Conservation (phyloP, 2,888 invertebrate genomes). For the Drosophila differens region DNA sequence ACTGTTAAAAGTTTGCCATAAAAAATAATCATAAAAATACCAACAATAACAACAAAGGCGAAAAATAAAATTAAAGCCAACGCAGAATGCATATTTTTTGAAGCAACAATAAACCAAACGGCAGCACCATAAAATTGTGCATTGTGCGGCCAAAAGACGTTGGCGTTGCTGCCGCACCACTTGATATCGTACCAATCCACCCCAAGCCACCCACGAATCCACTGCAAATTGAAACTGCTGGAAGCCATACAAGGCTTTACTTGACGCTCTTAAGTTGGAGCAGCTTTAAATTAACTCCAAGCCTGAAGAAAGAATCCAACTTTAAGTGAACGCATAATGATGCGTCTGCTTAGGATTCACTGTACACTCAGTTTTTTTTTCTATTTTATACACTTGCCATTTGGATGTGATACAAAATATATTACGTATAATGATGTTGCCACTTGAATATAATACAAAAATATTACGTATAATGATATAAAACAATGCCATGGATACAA, state of each 20-base stretch:
- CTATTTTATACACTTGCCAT: background rate
- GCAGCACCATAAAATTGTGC: conserved; percentile 37
- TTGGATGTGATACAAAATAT: background rate
- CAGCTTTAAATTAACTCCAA: background rate
- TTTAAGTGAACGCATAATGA: background rate
- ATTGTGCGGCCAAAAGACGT: conserved; percentile 29
- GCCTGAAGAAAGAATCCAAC: background rate
- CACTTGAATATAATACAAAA: background rate
- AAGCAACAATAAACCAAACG: conserved; percentile 41
- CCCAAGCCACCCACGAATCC: conserved; percentile 8
- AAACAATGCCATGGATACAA: background rate
- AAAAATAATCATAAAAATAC: conserved; percentile 32
- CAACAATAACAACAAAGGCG: conserved; percentile 12
- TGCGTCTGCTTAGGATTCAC: background rate
- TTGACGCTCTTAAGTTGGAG: background rate
- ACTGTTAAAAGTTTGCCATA: conserved; percentile 37
- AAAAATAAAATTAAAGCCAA: conserved; percentile 42
- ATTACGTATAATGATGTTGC: background rate
- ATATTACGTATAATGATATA: background rate
- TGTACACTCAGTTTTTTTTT: background rate
- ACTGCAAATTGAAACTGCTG: conserved; percentile 5
- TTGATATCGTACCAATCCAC: conserved; percentile 14
- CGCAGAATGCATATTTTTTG: conserved; percentile 41
- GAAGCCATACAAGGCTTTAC: conserved; percentile 19
- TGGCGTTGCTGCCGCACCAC: conserved; percentile 9